Percentiles rank a stretch among this genome's conserved stretches.
These are phyloP conservation scores for Stegana nigrithorax DNA, from an alignment of 2,888 invertebrate species.

Conservation along the genomic window DNA sequence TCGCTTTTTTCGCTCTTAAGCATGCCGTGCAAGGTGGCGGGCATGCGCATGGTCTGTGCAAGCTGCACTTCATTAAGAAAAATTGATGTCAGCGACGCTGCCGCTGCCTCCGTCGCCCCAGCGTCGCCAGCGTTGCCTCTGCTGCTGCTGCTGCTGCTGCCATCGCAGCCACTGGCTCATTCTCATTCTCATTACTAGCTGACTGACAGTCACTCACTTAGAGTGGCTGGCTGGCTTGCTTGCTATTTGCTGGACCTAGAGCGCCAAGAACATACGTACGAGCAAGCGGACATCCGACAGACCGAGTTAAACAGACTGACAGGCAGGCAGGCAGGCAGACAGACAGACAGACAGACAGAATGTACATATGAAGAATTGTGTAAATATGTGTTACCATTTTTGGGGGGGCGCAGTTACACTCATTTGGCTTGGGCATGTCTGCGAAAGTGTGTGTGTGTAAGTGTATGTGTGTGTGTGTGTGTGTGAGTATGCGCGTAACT, in stretches of 20 bases:
- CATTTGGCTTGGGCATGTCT: conserved; percentile 7
- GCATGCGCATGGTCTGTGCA: conserved; percentile 24
- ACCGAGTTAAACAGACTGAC: too few species aligned
- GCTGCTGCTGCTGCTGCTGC: not conserved
- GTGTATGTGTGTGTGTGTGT: not conserved
- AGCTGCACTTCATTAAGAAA: conserved; percentile 37
- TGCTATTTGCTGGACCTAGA: conserved; percentile 31
- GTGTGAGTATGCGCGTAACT: not conserved
- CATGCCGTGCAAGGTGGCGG: too few species aligned
- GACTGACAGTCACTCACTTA: conserved; percentile 14
- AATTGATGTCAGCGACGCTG: conserved; percentile 40
- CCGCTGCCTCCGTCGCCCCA: conserved; percentile 4
- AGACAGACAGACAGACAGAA: too few species aligned
- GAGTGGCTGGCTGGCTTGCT: conserved; percentile 12
- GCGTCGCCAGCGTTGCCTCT: not conserved
- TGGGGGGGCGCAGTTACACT: conserved; percentile 6
- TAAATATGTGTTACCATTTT: conserved; percentile 8
- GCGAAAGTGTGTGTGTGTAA: not conserved
- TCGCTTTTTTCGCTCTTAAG: too few species aligned
- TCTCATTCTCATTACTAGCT: too few species aligned
- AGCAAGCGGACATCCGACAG: too few species aligned
- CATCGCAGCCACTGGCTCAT: too few species aligned
- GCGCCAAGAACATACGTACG: conserved; percentile 17
- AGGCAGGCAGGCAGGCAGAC: too few species aligned
- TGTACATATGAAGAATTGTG: too few species aligned